These are phyloP conservation scores for Dipodomys stephensi DNA, from an alignment of 2,113 vertebrate species.

Conservation along the genomic window DNA sequence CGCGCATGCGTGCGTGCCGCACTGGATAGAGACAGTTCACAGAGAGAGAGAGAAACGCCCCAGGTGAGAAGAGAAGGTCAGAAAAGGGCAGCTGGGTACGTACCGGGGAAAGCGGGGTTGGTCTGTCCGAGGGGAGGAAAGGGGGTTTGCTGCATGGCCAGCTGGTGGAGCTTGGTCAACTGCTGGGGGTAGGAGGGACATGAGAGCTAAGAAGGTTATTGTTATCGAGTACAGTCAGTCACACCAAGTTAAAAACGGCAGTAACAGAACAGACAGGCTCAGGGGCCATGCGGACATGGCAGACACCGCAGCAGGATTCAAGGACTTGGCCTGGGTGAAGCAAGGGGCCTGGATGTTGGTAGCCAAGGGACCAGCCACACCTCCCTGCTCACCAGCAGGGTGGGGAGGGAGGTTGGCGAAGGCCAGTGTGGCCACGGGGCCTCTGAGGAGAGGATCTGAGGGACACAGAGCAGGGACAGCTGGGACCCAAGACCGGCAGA, in stretches of 20 bases:
- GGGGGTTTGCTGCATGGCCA: constrained; percentile 99
- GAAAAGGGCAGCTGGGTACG: constrained; percentile 96
- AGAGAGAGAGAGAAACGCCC: constrained; percentile 90
- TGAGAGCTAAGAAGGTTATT: constrained; percentile 99
- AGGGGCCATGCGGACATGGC: constrained; percentile 91
- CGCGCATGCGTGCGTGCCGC: constrained; percentile 41
- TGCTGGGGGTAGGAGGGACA: constrained; percentile 99
- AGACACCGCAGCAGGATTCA: constrained; percentile 81
- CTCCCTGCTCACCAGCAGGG: background rate
- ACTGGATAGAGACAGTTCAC: constrained; percentile 75
- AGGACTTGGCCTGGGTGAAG: constrained; percentile 92
- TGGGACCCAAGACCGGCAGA: background rate
- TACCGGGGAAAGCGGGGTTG: constrained; percentile 99
- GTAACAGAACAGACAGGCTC: constrained; percentile 78
- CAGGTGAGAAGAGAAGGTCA: constrained; percentile 93
- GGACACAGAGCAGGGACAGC: background rate
- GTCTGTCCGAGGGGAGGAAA: constrained; percentile 99
- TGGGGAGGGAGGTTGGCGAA: too few species aligned
- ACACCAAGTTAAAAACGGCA: constrained; percentile 90
- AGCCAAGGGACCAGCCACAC: background rate
- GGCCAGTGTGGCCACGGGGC: too few species aligned
- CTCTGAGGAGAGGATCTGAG: background rate
- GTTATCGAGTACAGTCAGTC: constrained; percentile 91
- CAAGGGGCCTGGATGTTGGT: constrained; percentile 52
- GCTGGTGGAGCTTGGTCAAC: constrained; percentile 99